Conservation (phyloP, 2,113 vertebrate species). For the Ia io region DNA sequence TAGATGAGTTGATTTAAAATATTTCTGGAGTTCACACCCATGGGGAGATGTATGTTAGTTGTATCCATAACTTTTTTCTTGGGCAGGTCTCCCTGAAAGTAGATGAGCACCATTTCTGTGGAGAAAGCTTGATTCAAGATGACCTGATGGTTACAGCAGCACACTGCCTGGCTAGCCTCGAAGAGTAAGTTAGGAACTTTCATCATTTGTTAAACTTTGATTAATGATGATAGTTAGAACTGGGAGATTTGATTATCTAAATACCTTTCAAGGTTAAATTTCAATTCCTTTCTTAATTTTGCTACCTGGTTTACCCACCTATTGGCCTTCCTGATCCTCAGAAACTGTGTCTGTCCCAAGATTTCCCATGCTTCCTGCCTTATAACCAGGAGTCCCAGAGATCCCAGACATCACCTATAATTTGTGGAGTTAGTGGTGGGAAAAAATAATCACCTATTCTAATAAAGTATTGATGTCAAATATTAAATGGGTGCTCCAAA, state of each 20-base stretch:
- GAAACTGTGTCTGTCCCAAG: not conserved
- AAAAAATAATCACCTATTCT: not conserved
- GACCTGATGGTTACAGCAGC: not conserved
- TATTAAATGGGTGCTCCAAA: not conserved
- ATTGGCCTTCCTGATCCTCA: not conserved
- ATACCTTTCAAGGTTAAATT: not conserved
- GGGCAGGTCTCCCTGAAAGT: conserved; percentile 24
- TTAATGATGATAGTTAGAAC: not conserved
- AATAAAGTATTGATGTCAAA: not conserved
- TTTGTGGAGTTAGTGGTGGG: not conserved
- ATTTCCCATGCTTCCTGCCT: not conserved
- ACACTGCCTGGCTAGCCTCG: not conserved
- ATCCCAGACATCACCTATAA: not conserved
- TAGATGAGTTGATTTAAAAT: not conserved
- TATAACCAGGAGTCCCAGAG: not conserved
- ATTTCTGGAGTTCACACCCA: not conserved
- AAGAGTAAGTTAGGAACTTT: not conserved
- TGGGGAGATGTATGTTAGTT: not conserved
- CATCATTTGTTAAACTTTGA: not conserved
- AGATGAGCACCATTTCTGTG: not conserved
- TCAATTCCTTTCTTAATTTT: not conserved
- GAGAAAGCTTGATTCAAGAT: not conserved
- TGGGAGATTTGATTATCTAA: not conserved
- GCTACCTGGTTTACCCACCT: not conserved
- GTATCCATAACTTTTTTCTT: not conserved